Evolutionary conservation across 1,140 invertebrate genomes (phyloP), one percentile per base, ranked within the genome.

Genomic region (Tetragonula clypearis): DNA sequence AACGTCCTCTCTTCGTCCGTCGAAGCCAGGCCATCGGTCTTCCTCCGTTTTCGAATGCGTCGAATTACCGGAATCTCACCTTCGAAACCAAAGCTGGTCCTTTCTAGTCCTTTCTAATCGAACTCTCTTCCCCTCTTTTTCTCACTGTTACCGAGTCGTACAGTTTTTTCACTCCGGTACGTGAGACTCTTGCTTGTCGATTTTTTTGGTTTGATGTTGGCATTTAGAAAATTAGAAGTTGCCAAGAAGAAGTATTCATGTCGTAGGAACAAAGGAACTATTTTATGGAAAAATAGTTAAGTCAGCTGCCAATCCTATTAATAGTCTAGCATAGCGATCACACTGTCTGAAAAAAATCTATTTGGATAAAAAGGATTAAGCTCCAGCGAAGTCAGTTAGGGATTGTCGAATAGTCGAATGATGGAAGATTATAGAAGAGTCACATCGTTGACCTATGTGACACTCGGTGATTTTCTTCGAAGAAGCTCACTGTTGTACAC

Each of bases 41-140:
- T 86, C 79, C 69, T 89, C 85, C 85, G 79, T 85, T 85, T n/a
- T 30, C 60, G 55, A 66, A 81, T 41, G 79, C 84, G 79, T 92
- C 93, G 93, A 94, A 94, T 94, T 94, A 94, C 93, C 91, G 91
- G 88, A 92, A 94, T 93, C 90, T 92, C 92, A 93, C 91, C 92
- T 92, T 92, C 91, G 83, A 86, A 88, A 71, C 88, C 80, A 58
- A 91, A 90, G 90, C 86, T 88, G 90, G 88, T 82, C 84, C 77
- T 74, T 76, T 73, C 78, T 79, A 90, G 88, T 82, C 77, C 72
- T 35, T 35, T 35, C 86, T 87, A 90, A 87, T 82, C 77, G 3
- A 35, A 35, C 78, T 69, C 9, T 14, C 1, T 35, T 11, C 11
- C 30, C 21, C 66, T 23, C 0, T 19, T 5, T 41, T 6, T 6